Conservation (phyloP, 2,888 invertebrate genomes). For the Nomada ruficornis region DNA sequence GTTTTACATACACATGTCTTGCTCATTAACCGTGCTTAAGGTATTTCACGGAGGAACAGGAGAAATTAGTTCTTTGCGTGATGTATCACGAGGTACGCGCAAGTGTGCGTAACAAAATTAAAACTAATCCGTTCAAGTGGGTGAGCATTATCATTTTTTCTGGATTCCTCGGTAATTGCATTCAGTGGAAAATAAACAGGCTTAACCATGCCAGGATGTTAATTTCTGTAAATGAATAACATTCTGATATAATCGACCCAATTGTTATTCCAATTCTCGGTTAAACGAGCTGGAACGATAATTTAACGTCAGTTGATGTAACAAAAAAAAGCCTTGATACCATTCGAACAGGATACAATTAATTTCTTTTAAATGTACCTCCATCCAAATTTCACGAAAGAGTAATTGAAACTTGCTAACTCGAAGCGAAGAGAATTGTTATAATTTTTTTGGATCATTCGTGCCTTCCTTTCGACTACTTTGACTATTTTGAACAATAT, state of each 20-base stretch:
- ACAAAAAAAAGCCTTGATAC: too few relatives aligned
- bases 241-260: not conserved
- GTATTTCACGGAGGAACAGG: not conserved
- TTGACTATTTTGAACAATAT: too few relatives aligned
- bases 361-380: too few relatives aligned
- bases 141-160: not conserved
- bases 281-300: conserved; percentile 15
- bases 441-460: too few relatives aligned
- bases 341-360: too few relatives aligned
- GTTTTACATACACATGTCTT: conserved; percentile 9
- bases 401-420: too few relatives aligned
- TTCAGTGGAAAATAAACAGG: not conserved
- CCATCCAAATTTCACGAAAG: too few relatives aligned
- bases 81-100: not conserved
- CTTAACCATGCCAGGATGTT: not conserved
- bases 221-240: not conserved
- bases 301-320: not conserved
- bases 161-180: not conserved
- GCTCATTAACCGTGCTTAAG: conserved; percentile 1
- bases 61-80: conserved; percentile 14
- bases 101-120: not conserved
- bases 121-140: not conserved
- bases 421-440: too few relatives aligned
- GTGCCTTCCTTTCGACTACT: too few relatives aligned
- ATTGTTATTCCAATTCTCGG: not conserved